Evolutionary conservation across 2,888 invertebrate genomes (phyloP), one percentile per base, ranked within the genome.

Genomic region (Hoplodrina ambigua): DNA sequence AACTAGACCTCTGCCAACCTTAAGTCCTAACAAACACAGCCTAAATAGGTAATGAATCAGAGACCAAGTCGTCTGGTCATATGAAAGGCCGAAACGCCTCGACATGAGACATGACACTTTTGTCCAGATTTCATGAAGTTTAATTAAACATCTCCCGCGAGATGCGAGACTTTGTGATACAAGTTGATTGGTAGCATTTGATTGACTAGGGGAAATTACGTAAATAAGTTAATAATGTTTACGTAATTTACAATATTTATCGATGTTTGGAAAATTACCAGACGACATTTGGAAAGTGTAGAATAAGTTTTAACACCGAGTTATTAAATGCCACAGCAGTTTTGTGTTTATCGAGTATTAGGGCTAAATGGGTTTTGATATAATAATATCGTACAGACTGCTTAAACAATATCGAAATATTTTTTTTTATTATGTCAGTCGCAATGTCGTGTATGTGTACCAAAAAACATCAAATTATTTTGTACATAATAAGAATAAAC

Each of bases 131-230:
- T 90, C 87, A 85, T 87, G 85, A 91, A 92, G 89, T 91, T 92
- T 91, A 93, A 93, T 93, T 92, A 91, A 93, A 93, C 87, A 88
- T 89, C 84, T 83, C 85, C 80, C 84, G 70, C 70, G 82, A 86
- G 88, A 87, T 86, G 25, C 25, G 86, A 75, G 83, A 82, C 83
- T 85, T 80, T 54, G 69, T 81, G 83, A 88, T 87, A 85, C 85
- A 85, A 83, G 79, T 83, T 84, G 77, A 84, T 84, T 86, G 85
- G 78, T 81, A 75, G 59, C 82, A 66, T 89, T 91, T 92, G 92
- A 93, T 90, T 92, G 93, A 93, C 90, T 90, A 50, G 69, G 88
- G 93, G 93, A 93, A 94, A 94, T 94, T 90, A 88, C 68, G 68
- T 64, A 63, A 78, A 69, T 70, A 68, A 67, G 69, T 67, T 80